These are phyloP conservation scores for Cheilosia urbana DNA, from an alignment of 2,888 invertebrate genomes.

Conservation along the genomic window DNA sequence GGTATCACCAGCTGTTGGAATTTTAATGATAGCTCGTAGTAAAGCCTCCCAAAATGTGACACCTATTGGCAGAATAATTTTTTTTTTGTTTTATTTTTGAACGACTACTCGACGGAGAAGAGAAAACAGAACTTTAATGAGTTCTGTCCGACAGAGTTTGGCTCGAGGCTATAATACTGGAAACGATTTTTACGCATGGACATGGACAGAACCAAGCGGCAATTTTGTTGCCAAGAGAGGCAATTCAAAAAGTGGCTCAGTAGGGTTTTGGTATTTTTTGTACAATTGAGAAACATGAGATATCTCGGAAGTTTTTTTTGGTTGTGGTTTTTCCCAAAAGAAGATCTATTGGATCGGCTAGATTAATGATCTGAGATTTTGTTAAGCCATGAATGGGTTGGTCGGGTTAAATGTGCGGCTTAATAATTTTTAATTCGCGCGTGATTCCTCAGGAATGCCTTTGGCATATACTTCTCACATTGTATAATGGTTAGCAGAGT, in stretches of 20 bases:
- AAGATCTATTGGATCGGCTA: conserved; percentile 39
- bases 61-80: conserved; percentile 43
- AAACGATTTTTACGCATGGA: conserved; percentile 19
- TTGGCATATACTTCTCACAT: neutral
- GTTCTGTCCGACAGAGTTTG: conserved; percentile 35
- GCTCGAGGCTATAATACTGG: conserved; percentile 30
- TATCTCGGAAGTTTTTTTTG: conserved; percentile 18
- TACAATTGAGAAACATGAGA: conserved; percentile 11
- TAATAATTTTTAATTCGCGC: neutral
- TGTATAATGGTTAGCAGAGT: conserved; percentile 5
- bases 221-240: conserved; percentile 51
- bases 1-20: conserved; percentile 5
- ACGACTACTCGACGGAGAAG: conserved; percentile 44
- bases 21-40: conserved; percentile 32
- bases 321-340: neutral
- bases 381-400: conserved; percentile 44
- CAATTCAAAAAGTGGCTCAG: conserved; percentile 51
- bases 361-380: conserved; percentile 47
- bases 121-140: conserved; percentile 59
- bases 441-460: conserved; percentile 1
- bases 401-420: conserved; percentile 32
- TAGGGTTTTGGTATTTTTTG: conserved; percentile 5
- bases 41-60: conserved; percentile 48
- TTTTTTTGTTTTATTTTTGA: conserved; percentile 19
- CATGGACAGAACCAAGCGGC: neutral